These are phyloP conservation scores for Germaria angustata DNA, from an alignment of 2,888 invertebrate species.

Conservation along the genomic window DNA sequence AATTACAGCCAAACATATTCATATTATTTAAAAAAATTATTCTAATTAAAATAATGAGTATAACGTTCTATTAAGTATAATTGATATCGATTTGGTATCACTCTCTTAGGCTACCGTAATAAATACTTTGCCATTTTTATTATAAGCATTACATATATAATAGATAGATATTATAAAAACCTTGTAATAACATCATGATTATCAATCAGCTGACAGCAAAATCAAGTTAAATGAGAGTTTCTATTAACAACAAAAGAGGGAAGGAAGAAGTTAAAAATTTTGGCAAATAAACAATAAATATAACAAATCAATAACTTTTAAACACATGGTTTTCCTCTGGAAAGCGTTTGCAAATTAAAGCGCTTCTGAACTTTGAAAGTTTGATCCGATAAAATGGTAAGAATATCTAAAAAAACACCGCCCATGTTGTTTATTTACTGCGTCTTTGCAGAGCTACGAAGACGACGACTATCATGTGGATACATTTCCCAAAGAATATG, in stretches of 20 bases:
- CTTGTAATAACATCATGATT: not conserved
- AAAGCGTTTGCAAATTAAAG: conserved; percentile 17
- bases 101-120: no score
- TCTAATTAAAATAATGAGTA: no score
- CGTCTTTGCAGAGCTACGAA: conserved; percentile 81
- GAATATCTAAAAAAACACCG: not conserved
- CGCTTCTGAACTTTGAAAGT: not conserved
- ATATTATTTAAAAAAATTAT: no score
- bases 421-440: conserved; percentile 28
- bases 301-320: not conserved
- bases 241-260: conserved; percentile 24
- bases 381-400: conserved; percentile 31
- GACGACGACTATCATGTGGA: conserved; percentile 83
- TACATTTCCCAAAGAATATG: conserved; percentile 94
- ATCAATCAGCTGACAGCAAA: conserved; percentile 42
- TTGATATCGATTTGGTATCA: no score
- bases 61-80: no score
- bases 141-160: not conserved
- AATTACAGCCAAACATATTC: no score
- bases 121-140: no score
- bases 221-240: conserved; percentile 15
- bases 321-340: conserved; percentile 1
- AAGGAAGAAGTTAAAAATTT: conserved; percentile 10
- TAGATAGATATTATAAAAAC: not conserved
- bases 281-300: conserved; percentile 33